Percentiles rank a stretch among this genome's conserved stretches.
Conservation (phyloP, 2,113 vertebrate genomes). For the Cyanistes caeruleus region DNA sequence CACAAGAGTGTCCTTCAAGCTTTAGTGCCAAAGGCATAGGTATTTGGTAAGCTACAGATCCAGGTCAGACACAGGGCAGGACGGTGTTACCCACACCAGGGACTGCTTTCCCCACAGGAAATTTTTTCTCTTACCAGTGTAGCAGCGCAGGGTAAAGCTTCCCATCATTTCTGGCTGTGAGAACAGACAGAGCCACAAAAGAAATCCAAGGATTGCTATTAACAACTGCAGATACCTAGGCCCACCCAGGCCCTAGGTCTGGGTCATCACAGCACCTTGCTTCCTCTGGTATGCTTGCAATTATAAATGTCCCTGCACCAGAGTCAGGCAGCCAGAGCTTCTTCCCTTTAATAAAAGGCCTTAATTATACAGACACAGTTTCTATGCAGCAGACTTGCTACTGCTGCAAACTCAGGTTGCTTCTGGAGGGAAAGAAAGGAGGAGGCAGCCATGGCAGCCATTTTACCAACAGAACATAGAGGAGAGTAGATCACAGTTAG, state of each 20-base stretch:
- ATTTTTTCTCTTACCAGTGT: background rate
- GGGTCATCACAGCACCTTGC: background rate
- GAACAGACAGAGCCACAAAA: background rate
- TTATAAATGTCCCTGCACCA: background rate
- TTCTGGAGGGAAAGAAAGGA: slow-evolving; percentile 5
- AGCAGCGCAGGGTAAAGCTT: background rate
- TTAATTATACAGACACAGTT: background rate
- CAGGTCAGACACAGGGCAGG: background rate
- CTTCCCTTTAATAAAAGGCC: background rate
- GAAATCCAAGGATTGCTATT: background rate
- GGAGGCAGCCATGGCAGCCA: background rate
- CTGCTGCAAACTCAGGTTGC: background rate
- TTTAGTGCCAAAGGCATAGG: background rate
- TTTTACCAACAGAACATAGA: background rate
- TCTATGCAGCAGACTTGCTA: background rate
- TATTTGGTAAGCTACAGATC: background rate
- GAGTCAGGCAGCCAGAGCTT: background rate
- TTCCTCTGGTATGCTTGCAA: background rate
- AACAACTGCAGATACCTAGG: background rate
- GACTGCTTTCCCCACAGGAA: background rate
- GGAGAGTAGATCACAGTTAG: background rate
- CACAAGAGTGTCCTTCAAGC: background rate
- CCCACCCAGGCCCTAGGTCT: background rate
- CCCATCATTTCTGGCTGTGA: background rate
- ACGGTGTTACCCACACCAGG: background rate